Evolutionary conservation across 2,888 invertebrate species (phyloP), one percentile per base, ranked within the genome.

Genomic region (Pteria penguin): DNA sequence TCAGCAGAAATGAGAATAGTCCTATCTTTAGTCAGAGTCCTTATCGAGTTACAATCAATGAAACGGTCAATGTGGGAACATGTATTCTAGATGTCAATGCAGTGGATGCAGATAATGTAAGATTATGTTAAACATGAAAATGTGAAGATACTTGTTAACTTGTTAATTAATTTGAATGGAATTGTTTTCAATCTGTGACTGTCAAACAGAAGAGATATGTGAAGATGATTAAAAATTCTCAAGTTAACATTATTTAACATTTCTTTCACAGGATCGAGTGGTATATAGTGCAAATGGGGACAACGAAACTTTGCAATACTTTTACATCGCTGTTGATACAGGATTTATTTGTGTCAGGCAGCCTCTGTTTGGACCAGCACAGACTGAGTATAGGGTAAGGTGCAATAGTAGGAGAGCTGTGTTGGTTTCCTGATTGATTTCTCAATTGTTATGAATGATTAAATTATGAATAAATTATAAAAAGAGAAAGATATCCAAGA

Each of bases 321-420:
- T 90, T 84, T 87, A 84, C 80, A 80, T 90, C 29, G 81, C 86
- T 36, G 71, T 84, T 0, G 89, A 89, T 33, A 79, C 76, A 27
- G 87, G 87, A 22, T 68, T 78, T 2, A 83, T 87, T 63, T 84
- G 85, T 76, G 82, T 87, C n/a, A 67, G 79, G 29, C 70, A 61
- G 22, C 77, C 84, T 5, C 78, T 87, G 29, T 75, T 66, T 22
- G 75, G 78, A 31, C 72, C 62, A 27, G 60, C 78, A 4, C 83
- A 84, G 65, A 82, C 78, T 1, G 83, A 81, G 36, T 87, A 85
- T 77, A 83, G 84, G 77, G 89, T 88, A 76, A 81, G 82, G 27
- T 8, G n/a, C n/a, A n/a, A n/a, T n/a, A n/a, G n/a, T n/a, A n/a
- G n/a, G n/a, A n/a, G n/a, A n/a, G n/a, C n/a, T n/a, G n/a, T n/a